Percentiles rank a stretch among this genome's conserved stretches.
These are phyloP conservation scores for Pocota personata DNA, from an alignment of 2,888 invertebrate genomes.

Conservation along the genomic window DNA sequence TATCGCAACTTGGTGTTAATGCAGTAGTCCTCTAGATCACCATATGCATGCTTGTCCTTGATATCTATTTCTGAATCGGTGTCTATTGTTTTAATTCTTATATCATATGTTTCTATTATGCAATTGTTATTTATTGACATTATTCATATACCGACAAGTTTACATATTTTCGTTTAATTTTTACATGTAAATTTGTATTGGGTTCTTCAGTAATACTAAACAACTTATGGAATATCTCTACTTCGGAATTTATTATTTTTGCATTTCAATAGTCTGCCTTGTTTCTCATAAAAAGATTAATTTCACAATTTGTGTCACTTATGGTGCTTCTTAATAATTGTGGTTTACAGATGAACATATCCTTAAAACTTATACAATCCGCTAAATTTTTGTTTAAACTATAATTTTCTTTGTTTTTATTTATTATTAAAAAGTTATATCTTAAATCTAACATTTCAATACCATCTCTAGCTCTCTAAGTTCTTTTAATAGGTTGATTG, in stretches of 20 bases:
- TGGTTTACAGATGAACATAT: conserved; percentile 15
- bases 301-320: too few relatives aligned
- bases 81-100: background rate
- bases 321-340: background rate
- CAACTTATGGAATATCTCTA: conserved; percentile 13
- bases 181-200: background rate
- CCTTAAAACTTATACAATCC: background rate
- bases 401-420: conserved; percentile 26
- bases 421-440: conserved; percentile 22
- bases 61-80: background rate
- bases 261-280: conserved; percentile 11
- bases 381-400: conserved; percentile 6
- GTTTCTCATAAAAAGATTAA: conserved; percentile 10
- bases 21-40: background rate
- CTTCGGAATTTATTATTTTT: conserved; percentile 1
- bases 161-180: background rate
- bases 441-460: conserved; percentile 17
- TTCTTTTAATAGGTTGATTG: background rate
- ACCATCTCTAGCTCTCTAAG: conserved; percentile 1
- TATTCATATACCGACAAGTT: background rate
- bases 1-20: background rate
- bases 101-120: conserved; percentile 5
- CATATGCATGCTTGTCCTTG: background rate
- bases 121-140: background rate
- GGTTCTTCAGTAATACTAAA: conserved; percentile 15